Evolutionary conservation across 2,113 vertebrate genomes (phyloP).

Genomic region (Fregata magnificens): DNA sequence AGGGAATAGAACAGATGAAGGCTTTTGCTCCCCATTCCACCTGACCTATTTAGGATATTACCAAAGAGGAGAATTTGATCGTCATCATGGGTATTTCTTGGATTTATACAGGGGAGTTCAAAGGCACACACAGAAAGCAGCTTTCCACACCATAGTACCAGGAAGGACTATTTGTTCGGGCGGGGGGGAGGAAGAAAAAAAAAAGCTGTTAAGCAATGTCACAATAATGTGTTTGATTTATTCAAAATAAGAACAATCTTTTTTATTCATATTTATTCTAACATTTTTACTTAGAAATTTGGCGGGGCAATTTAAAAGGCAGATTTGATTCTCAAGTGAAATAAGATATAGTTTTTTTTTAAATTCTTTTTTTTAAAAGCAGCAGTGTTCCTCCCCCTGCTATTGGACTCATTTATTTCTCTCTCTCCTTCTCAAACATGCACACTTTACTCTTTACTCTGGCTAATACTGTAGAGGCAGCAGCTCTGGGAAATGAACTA

Average conservation of each 20-base stretch:
- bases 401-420: conserved; percentile 5
- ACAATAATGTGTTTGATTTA: background rate
- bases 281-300: background rate
- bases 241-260: background rate
- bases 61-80: conserved; percentile 1
- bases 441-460: conserved; percentile 28
- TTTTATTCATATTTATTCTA: background rate
- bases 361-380: background rate
- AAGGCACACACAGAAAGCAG: background rate
- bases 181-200: too few relatives aligned
- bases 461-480: conserved; percentile 45
- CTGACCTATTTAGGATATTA: conserved; percentile 47
- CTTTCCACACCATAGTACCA: background rate
- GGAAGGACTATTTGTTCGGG: background rate
- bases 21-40: conserved; percentile 3
- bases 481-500: conserved; percentile 57
- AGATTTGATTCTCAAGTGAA: background rate
- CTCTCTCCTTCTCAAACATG: conserved; percentile 4
- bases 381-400: background rate
- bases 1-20: background rate
- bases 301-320: background rate
- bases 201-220: background rate
- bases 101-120: background rate
- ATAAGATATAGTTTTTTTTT: background rate
- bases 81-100: background rate